Evolutionary conservation across 1,140 invertebrate genomes (phyloP), one percentile per base, ranked within the genome.

Genomic region (Ridgeia piscesae): DNA sequence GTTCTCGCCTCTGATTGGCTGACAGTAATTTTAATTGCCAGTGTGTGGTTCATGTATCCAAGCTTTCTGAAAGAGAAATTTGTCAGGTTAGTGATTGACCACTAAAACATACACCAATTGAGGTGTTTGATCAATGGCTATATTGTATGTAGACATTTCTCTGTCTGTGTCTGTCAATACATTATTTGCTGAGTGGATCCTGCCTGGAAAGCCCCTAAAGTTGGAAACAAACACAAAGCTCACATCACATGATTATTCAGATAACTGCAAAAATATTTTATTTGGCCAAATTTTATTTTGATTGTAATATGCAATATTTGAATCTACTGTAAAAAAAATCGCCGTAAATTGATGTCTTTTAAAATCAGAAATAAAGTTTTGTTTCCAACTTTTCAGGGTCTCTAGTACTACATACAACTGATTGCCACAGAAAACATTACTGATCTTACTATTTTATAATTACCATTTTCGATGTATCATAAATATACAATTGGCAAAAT

Each of bases 71-170:
- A 77, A 77, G 58, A 77, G 17, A 77, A 42, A 42, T 42, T 42
- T 42, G 42, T 42, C 58, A 77, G 58, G 58, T 77, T 77, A 77
- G 58, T 77, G 58, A 77, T 77, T 77, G 58, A 77, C 58, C 58
- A 77, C 58, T 77, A 77, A 77, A 77, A 31, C 58, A 77, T 77
- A 77, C 42, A 42, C 58, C 27, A 31, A 21, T 77, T 77, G 58
- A 77, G 58, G 4, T 77, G 58, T 77, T 77, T 77, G 58, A 77
- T 77, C 58, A 77, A 77, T 77, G 58, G 58, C 58, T 77, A 77
- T 77, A 77, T 77, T 77, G 58, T 77, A 77, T 77, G 58, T 77
- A 77, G 58, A 77, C 27, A 77, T 77, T 77, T 77, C 58, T 77
- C 58, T 77, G 58, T 77, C 58, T 77, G 58, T 77, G 58, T 77